These are phyloP conservation scores for Lepidochitona cinerea DNA, from an alignment of 2,888 invertebrate species.

Conservation along the genomic window DNA sequence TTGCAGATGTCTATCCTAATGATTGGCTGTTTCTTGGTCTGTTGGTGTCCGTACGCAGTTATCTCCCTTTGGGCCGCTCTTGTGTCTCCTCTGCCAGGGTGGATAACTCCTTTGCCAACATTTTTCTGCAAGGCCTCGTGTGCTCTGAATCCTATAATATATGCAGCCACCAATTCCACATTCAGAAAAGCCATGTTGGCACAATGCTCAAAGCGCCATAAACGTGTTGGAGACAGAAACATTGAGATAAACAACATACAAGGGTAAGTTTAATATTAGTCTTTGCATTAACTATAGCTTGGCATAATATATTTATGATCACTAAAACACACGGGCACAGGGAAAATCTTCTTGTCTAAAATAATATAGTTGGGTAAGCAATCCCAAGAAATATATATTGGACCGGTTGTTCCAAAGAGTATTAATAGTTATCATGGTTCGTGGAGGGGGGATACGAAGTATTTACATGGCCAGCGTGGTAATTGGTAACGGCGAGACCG, in stretches of 20 bases:
- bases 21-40: conserved; percentile 11
- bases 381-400: no score
- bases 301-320: no score
- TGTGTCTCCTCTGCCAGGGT: background rate
- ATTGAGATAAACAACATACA: background rate
- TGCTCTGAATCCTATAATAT: conserved; percentile 16
- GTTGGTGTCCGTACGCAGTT: conserved; percentile 19
- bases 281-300: no score
- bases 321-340: no score
- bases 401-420: no score
- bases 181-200: conserved; percentile 7
- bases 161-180: conserved; percentile 1
- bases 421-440: no score
- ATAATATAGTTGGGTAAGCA: no score
- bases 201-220: background rate
- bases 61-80: conserved; percentile 3
- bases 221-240: background rate
- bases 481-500: no score
- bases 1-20: conserved; percentile 14
- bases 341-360: no score
- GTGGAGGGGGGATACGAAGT: no score
- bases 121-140: conserved; percentile 15
- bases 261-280: background rate
- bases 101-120: conserved; percentile 10
- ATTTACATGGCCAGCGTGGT: no score